A percentile compares a stretch with the other conserved stretches of the same genome.
Conservation (phyloP, 2,888 invertebrate genomes). For the Chalcis sispes region DNA sequence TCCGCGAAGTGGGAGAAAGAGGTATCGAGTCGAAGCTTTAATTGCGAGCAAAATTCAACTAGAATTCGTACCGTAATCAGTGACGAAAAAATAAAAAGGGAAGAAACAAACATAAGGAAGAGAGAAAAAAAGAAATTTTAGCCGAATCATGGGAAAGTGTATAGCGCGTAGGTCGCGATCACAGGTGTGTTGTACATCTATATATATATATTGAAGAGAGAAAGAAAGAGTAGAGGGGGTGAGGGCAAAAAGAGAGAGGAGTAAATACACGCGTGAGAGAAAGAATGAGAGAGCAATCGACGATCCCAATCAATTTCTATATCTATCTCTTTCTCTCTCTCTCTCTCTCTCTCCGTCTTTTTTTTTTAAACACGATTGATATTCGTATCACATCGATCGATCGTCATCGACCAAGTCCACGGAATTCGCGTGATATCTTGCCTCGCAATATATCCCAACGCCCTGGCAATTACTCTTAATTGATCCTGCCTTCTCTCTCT, state of each 20-base stretch:
- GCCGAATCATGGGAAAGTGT: slow-evolving; percentile 38
- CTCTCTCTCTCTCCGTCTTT: no score
- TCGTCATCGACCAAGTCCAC: slow-evolving; percentile 55
- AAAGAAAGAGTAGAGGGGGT: no score
- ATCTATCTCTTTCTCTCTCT: slow-evolving; percentile 31
- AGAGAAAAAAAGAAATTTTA: slow-evolving; percentile 5
- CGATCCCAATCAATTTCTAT: slow-evolving; percentile 42
- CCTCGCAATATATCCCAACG: slow-evolving; percentile 56
- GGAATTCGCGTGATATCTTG: slow-evolving; percentile 64
- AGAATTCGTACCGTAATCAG: no score
- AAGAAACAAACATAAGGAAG: neutral
- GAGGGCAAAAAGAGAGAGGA: no score
- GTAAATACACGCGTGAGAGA: no score
- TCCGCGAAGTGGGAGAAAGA: no score
- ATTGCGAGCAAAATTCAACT: no score
- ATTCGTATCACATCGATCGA: slow-evolving; percentile 63
- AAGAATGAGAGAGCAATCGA: no score
- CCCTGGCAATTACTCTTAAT: slow-evolving; percentile 65
- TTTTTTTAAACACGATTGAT: slow-evolving; percentile 60
- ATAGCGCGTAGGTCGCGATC: neutral
- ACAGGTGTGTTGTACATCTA: no score
- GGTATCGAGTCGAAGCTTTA: no score
- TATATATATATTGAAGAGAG: neutral
- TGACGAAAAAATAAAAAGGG: no score
- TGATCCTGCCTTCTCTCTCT: no score